phyloP scores from a whole-genome alignment of 2,113 vertebrate species.

The Xenopus laevis region DNA sequence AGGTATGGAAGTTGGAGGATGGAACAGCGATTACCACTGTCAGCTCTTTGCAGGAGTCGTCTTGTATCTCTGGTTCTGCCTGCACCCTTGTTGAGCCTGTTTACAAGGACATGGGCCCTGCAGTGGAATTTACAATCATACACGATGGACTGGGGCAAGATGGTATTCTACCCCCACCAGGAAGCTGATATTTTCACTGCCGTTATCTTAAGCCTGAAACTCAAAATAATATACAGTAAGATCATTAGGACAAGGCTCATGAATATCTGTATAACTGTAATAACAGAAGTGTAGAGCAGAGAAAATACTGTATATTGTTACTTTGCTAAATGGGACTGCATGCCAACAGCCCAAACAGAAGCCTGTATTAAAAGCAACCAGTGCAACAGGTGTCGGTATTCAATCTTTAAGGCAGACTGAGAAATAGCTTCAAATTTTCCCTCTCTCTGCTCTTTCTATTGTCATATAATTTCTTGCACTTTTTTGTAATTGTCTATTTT shows the following conservation, averaged over 20 bases:
- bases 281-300: neutral
- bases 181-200: conserved; percentile 22
- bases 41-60: conserved; percentile 34
- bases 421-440: no score
- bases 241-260: conserved; percentile 1
- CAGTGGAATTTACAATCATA: neutral
- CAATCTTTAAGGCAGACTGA: no score
- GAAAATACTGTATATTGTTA: no score
- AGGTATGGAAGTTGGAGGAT: conserved; percentile 42
- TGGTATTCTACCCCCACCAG: conserved; percentile 4
- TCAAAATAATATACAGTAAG: neutral
- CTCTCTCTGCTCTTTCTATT: no score
- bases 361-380: no score
- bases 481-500: no score
- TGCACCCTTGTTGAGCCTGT: conserved; percentile 22
- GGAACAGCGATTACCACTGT: conserved; percentile 1
- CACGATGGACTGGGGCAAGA: neutral
- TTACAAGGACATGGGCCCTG: conserved; percentile 17
- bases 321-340: no score
- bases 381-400: no score
- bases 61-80: conserved; percentile 3
- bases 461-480: no score
- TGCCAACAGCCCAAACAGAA: no score
- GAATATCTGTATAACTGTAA: neutral
- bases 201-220: neutral